These are phyloP conservation scores for Aldabrachelys gigantea DNA, from an alignment of 2,113 vertebrate genomes.

Conservation along the genomic window DNA sequence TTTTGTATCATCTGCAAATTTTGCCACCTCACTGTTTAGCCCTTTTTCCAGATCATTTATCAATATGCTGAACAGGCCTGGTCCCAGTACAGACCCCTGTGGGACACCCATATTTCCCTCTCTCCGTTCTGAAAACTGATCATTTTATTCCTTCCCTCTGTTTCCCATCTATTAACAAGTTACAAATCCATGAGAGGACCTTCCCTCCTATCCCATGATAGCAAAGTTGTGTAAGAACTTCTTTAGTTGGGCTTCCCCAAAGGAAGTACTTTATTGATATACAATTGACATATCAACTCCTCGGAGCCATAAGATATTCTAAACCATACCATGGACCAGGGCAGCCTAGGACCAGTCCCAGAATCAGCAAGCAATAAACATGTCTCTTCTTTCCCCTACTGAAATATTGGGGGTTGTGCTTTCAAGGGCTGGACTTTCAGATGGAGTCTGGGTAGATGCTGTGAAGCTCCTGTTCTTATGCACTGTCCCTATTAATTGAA, in stretches of 20 bases:
- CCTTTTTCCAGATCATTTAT: too few relatives aligned
- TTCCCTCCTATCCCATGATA: too few relatives aligned
- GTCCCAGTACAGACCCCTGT: too few relatives aligned
- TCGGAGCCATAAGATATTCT: not conserved
- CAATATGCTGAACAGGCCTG: too few relatives aligned
- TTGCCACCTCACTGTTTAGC: too few relatives aligned
- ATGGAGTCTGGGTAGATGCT: not conserved
- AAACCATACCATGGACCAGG: not conserved
- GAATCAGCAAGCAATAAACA: not conserved
- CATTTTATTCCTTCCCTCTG: too few relatives aligned
- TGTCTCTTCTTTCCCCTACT: not conserved
- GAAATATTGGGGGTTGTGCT: not conserved
- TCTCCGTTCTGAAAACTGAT: too few relatives aligned
- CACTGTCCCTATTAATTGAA: not conserved
- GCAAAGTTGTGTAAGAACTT: not conserved
- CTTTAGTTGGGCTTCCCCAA: not conserved
- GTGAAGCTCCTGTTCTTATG: not conserved
- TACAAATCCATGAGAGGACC: too few relatives aligned
- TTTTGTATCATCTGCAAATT: too few relatives aligned
- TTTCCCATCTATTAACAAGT: too few relatives aligned
- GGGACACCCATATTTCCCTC: too few relatives aligned
- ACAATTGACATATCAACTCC: not conserved
- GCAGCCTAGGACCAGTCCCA: not conserved
- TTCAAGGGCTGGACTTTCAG: not conserved
- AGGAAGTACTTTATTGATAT: not conserved